phyloP scores from a whole-genome alignment of 2,797 vertebrate genomes.

The Anabacerthia variegaticeps region DNA sequence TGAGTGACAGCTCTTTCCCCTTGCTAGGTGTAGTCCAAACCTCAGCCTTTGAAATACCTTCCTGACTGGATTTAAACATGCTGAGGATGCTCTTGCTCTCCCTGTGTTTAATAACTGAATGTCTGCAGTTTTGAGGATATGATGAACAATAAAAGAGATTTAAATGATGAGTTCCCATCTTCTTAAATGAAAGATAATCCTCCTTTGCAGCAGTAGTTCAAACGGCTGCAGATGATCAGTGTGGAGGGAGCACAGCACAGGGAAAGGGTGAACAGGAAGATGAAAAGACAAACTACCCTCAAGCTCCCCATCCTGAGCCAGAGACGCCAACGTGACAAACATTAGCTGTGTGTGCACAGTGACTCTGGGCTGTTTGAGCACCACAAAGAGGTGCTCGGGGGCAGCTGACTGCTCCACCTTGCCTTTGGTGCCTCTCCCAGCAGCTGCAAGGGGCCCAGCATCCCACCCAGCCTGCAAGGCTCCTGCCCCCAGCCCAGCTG shows the following conservation, averaged over 20 bases:
- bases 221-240: background rate
- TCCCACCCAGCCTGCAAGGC: background rate
- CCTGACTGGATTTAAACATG: background rate
- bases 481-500: background rate
- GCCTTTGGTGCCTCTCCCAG: background rate
- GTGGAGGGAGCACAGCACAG: background rate
- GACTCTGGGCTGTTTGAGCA: background rate
- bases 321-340: background rate
- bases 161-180: background rate
- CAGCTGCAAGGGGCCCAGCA: background rate
- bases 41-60: background rate
- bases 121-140: background rate
- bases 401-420: background rate
- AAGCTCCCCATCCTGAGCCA: fast-evolving
- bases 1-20: background rate
- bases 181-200: background rate
- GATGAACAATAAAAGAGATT: background rate
- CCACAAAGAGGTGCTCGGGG: background rate
- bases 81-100: background rate
- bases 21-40: background rate
- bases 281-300: background rate
- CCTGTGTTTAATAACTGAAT: background rate
- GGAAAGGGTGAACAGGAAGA: background rate
- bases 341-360: background rate
- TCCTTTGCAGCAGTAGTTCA: background rate